A percentile compares a stretch with the other conserved stretches of the same genome.
These are phyloP conservation scores for Calypte anna DNA, from an alignment of 2,113 vertebrate genomes.

Conservation along the genomic window DNA sequence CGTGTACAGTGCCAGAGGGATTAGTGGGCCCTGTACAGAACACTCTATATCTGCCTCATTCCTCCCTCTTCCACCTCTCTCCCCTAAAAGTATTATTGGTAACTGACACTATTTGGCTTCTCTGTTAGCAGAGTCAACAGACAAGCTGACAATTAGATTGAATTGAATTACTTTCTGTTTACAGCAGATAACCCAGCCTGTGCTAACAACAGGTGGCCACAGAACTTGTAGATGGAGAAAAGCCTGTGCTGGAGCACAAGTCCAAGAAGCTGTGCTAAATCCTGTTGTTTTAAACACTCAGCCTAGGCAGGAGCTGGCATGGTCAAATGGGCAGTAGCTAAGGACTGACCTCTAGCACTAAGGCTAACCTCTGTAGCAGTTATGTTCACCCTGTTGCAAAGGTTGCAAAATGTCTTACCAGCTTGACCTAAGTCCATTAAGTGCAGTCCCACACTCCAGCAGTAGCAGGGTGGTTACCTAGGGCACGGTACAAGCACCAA, in stretches of 20 bases:
- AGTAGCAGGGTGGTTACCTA: not conserved
- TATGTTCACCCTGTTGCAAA: not conserved
- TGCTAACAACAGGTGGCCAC: conserved; percentile 27
- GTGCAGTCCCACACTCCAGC: not conserved
- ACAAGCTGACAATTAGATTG: conserved; percentile 2
- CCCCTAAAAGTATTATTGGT: conserved; percentile 17
- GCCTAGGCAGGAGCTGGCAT: not conserved
- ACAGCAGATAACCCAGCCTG: conserved; percentile 1
- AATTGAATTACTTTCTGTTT: conserved; percentile 68
- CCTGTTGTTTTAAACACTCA: not conserved
- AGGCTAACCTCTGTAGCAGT: too few species aligned
- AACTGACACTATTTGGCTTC: not conserved
- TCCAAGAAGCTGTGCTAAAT: not conserved
- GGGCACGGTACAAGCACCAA: not conserved
- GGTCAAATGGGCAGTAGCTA: not conserved
- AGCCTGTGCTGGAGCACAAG: not conserved
- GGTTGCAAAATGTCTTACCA: not conserved
- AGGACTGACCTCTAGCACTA: too few species aligned
- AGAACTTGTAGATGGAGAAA: not conserved
- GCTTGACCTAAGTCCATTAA: not conserved
- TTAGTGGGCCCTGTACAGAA: not conserved
- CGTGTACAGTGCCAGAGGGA: not conserved
- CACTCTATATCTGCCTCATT: not conserved
- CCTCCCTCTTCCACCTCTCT: not conserved
- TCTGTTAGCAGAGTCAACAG: not conserved